Base-by-base conservation (phyloP, 2,888 invertebrate genomes). In the Drosophila flavopinicola region DNA sequence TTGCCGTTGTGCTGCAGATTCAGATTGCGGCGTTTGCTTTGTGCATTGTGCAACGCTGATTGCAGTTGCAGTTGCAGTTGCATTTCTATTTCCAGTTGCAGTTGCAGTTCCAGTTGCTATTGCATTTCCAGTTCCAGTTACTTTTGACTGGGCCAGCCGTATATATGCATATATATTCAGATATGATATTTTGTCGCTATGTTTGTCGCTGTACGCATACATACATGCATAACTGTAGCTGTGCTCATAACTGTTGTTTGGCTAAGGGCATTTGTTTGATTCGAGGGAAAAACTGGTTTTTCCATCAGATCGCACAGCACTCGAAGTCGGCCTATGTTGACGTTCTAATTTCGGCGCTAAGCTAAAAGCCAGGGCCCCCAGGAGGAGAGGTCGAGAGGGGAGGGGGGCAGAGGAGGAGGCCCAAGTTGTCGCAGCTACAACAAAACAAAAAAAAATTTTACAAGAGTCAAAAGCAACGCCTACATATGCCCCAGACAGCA, bases 301-400 rank as follows among this genome's bases (percentile, higher is more conserved):
- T 73, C 52, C 73, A 70, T 57, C 44, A 53, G 48, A 59, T 72
- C 54, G 41, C 57, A 47, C 57, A 47, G 67, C 57, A 58, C 58
- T 51, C 66, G 20, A 20, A 49, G 59, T 24, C 15, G 11, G 68
- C 30, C 54, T 24, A 60, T 42, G 53, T 52, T 74, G 61, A 71
- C 70, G 70, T 71, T 71, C 70, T 71, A 71, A 71, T 71, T 71
- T 71, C 74, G 74, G 74, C 54, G 47, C 74, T 41, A 56, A 29
- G 74, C 52, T 44, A 51, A 60, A 37, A 49, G 45, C 41, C 41
- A 29, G 54, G 44, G 30, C 42, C 29, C 1, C 6, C 23, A 20
- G 10, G 7, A 30, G 20, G 10, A 6, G 41, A 3, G 30, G 29
- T 20, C 10, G 6, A 2, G 17, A 6, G 27, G 9, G 29, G 6